Evolutionary conservation across 2,113 vertebrate species (phyloP).

Genomic region (Martes martes): DNA sequence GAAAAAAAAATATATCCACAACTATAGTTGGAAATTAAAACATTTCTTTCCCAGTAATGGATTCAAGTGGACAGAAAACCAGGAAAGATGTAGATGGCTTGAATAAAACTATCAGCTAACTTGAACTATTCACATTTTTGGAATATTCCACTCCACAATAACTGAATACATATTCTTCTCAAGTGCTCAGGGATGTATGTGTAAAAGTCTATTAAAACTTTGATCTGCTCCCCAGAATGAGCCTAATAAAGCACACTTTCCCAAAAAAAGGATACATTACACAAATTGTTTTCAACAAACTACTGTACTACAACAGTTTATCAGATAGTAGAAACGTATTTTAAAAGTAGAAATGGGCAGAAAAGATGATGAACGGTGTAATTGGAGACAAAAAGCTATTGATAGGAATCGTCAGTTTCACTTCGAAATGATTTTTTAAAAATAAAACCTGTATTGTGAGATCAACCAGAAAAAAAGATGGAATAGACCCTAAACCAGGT

Average conservation of each 20-base stretch:
- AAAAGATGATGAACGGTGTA: neutral
- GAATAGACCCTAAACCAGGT: neutral
- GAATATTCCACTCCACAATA: neutral
- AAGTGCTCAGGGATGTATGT: neutral
- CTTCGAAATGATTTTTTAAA: neutral
- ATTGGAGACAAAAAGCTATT: neutral
- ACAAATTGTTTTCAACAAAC: slow-evolving; percentile 16
- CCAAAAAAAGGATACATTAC: neutral
- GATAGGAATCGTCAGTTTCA: neutral
- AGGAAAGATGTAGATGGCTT: neutral
- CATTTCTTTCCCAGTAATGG: neutral
- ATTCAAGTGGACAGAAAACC: neutral
- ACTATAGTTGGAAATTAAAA: neutral
- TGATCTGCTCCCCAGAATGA: neutral
- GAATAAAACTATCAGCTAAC: neutral
- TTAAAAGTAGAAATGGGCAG: neutral
- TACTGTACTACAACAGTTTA: neutral
- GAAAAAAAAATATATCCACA: neutral
- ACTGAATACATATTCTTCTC: neutral
- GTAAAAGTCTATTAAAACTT: neutral
- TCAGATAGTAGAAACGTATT: neutral
- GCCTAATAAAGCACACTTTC: neutral
- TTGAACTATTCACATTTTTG: neutral
- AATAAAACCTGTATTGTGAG: neutral
- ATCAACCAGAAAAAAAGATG: neutral